Evolutionary conservation across 2,797 vertebrate species (phyloP).

Genomic region (Chromis chromis): DNA sequence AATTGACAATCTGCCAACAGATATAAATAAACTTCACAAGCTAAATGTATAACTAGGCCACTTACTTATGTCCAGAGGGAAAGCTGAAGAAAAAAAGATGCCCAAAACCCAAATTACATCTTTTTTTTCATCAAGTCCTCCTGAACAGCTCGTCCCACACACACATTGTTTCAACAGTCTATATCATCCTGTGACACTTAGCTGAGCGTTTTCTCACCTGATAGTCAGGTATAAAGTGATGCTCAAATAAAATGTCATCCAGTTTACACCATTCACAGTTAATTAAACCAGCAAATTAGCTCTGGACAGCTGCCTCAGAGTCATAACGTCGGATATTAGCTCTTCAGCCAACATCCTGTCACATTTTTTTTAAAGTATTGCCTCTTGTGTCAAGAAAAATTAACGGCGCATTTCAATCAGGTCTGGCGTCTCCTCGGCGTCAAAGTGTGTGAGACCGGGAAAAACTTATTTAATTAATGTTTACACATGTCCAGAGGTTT

Average conservation of each 20-base stretch:
- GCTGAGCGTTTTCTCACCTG: slow-evolving; percentile 9
- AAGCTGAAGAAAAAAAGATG: slow-evolving; percentile 22
- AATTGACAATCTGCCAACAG: slow-evolving; percentile 51
- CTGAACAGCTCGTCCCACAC: slow-evolving; percentile 13
- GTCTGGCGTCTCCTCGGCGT: no score
- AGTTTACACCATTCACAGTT: slow-evolving; percentile 34
- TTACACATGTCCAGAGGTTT: no score
- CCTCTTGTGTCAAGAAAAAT: no score
- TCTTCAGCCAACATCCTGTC: slow-evolving; percentile 24
- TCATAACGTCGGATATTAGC: slow-evolving; percentile 12
- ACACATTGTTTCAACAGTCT: slow-evolving; percentile 4
- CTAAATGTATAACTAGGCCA: slow-evolving; percentile 47
- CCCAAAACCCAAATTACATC: slow-evolving; percentile 29
- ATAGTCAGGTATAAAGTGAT: background rate
- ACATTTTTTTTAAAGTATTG: slow-evolving; percentile 2
- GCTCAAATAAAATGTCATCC: slow-evolving; percentile 16
- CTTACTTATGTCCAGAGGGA: slow-evolving; percentile 47
- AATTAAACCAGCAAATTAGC: slow-evolving; percentile 30
- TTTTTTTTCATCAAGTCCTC: slow-evolving; percentile 20
- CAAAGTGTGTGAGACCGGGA: no score
- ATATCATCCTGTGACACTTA: background rate
- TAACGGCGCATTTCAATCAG: no score
- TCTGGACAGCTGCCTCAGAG: slow-evolving; percentile 32
- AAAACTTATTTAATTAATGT: no score
- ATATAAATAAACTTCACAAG: slow-evolving; percentile 56